Evolutionary conservation across 2,888 invertebrate species (phyloP).

Genomic region (Macrosoma leucophasiata): DNA sequence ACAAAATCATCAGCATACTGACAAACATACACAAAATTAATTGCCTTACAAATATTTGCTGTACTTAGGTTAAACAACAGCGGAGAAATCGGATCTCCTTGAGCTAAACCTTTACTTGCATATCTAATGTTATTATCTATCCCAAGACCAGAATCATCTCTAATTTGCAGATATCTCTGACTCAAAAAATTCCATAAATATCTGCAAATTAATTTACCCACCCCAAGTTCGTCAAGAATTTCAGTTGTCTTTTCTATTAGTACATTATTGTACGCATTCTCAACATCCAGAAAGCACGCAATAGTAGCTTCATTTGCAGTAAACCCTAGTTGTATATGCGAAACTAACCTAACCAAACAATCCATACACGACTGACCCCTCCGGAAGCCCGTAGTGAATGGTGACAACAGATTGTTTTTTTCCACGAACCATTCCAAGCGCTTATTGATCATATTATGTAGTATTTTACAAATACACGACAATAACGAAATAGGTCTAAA

Average conservation of each 20-base stretch:
- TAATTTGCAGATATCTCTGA: constrained; percentile 1
- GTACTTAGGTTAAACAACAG: neutral
- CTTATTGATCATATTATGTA: constrained; percentile 10
- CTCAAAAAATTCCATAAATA: constrained; percentile 5
- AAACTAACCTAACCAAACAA: constrained; percentile 7
- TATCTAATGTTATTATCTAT: neutral
- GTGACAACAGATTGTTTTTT: constrained; percentile 14
- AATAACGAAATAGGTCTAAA: constrained; percentile 11
- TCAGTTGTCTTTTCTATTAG: neutral
- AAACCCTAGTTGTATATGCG: constrained; percentile 17
- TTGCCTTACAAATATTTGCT: neutral
- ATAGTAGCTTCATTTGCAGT: constrained; percentile 11
- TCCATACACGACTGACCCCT: constrained; percentile 14
- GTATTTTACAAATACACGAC: constrained; percentile 10
- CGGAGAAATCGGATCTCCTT: too few relatives aligned
- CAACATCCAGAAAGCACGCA: constrained; percentile 7
- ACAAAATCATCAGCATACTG: constrained; percentile 9
- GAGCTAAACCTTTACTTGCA: constrained; percentile 1
- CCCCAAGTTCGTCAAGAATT: neutral
- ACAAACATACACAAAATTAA: constrained; percentile 1
- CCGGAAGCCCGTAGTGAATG: constrained; percentile 17
- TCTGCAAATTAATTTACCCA: neutral
- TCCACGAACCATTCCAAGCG: constrained; percentile 24
- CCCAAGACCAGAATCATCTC: neutral
- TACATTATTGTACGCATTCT: too few relatives aligned